These are phyloP conservation scores for Noctua janthina DNA, from an alignment of 2,888 invertebrate genomes.

Conservation along the genomic window DNA sequence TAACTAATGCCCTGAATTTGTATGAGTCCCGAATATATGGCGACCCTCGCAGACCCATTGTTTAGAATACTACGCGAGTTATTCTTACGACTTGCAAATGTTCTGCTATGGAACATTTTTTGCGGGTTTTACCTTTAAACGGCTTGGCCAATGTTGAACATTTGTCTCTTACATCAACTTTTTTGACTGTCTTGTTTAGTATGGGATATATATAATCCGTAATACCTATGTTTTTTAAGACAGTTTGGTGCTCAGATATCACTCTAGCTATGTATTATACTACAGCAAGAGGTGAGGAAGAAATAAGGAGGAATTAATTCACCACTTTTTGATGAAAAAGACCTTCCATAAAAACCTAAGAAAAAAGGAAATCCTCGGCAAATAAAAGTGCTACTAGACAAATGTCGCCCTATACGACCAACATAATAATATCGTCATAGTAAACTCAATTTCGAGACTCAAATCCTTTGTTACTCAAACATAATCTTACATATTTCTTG, in stretches of 20 bases:
- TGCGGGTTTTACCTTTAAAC: constrained; percentile 40
- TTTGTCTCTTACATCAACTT: constrained; percentile 15
- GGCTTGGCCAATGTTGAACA: constrained; percentile 16
- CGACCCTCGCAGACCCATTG: constrained; percentile 51
- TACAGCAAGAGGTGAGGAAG: neutral
- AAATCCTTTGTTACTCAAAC: constrained; percentile 24
- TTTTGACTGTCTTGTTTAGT: neutral
- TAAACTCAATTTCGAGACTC: neutral
- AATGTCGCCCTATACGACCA: neutral
- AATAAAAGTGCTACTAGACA: neutral
- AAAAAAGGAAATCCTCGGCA: neutral
- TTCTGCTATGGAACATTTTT: constrained; percentile 41
- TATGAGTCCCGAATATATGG: constrained; percentile 61
- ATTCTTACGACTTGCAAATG: constrained; percentile 52
- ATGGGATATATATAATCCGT: neutral
- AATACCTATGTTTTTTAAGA: neutral
- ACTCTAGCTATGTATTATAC: neutral
- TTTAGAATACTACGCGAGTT: constrained; percentile 56
- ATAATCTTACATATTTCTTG: constrained; percentile 41
- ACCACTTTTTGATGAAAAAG: neutral
- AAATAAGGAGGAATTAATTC: neutral
- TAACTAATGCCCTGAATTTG: constrained; percentile 64
- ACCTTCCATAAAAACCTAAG: neutral
- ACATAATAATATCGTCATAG: neutral
- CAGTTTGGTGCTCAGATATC: neutral